phyloP scores from a whole-genome alignment of 2,113 vertebrate species.

The Gulo gulo region DNA sequence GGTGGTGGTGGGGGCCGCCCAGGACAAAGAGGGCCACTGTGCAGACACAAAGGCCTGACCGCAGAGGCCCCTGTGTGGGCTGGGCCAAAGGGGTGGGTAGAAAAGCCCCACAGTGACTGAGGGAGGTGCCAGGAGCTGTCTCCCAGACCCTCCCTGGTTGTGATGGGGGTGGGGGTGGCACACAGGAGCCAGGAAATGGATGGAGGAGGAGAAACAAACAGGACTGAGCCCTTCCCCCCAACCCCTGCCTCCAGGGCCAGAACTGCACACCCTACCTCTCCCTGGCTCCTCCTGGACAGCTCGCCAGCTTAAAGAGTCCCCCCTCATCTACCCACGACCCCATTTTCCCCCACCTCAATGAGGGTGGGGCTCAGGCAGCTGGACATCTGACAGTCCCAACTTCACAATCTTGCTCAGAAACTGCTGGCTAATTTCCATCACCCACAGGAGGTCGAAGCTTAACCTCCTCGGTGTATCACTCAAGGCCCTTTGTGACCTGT shows the following conservation, averaged over 20 bases:
- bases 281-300: not conserved
- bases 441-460: not conserved
- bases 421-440: not conserved
- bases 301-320: not conserved
- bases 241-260: not conserved
- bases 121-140: not conserved
- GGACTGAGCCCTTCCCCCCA: not conserved
- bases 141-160: not conserved
- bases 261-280: not conserved
- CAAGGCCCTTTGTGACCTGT: not conserved
- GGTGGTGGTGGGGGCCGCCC: not conserved
- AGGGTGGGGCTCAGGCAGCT: not conserved
- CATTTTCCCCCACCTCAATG: not conserved
- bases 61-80: constrained; percentile 26
- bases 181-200: not conserved
- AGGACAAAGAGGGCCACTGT: constrained; percentile 71
- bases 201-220: constrained; percentile 4
- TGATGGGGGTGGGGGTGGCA: no score
- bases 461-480: not conserved
- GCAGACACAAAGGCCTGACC: constrained; percentile 60
- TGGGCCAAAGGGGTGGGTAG: not conserved
- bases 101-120: constrained; percentile 1
- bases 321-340: not conserved
- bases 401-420: not conserved
- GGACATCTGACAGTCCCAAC: not conserved